Evolutionary conservation across 2,113 vertebrate genomes (phyloP).

Genomic region (Parus major): DNA sequence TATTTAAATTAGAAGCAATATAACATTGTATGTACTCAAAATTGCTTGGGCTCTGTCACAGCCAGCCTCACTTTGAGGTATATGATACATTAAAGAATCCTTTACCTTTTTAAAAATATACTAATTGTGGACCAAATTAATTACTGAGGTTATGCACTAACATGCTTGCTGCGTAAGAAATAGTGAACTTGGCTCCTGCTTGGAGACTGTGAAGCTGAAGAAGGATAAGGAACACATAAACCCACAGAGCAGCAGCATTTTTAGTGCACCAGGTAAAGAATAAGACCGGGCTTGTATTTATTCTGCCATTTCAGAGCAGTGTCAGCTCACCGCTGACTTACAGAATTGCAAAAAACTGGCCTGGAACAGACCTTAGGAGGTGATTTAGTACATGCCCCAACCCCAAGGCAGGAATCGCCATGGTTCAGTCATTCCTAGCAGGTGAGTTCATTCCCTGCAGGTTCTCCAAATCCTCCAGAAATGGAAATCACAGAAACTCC

Average conservation of each 20-base stretch:
- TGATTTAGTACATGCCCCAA: neutral
- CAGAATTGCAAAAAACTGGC: neutral
- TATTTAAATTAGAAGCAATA: constrained; percentile 7
- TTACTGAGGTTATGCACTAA: neutral
- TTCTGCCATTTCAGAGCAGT: neutral
- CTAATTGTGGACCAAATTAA: neutral
- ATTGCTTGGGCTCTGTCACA: neutral
- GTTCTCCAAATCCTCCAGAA: constrained; percentile 22
- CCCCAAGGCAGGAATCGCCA: neutral
- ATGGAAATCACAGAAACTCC: neutral
- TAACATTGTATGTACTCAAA: constrained; percentile 45
- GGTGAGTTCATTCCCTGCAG: neutral
- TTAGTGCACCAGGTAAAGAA: neutral
- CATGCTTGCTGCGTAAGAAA: neutral
- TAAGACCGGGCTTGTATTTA: neutral
- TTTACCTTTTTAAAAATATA: neutral
- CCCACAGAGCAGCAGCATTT: neutral
- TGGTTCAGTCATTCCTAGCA: constrained; percentile 11
- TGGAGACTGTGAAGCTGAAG: neutral
- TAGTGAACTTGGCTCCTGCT: neutral
- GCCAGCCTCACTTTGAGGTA: neutral
- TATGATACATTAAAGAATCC: neutral
- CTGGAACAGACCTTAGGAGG: neutral
- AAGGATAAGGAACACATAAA: neutral
- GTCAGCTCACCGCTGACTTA: neutral